Conservation (phyloP, 2,888 invertebrate genomes). For the Drosophila borealis region DNA sequence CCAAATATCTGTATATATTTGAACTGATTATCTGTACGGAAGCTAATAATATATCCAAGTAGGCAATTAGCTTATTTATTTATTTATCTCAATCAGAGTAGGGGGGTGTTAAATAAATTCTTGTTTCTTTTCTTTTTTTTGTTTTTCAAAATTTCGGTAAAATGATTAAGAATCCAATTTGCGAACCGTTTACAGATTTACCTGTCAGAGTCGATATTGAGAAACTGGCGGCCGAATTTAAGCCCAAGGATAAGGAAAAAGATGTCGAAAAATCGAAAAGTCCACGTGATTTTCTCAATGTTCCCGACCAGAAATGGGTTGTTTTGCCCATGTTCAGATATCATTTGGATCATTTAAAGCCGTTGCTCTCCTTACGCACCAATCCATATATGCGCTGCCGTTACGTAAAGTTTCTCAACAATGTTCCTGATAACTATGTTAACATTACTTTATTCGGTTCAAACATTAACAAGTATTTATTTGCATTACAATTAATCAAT, state of each 20-base stretch:
- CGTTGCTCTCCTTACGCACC: slow-evolving; percentile 55
- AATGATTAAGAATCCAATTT: slow-evolving; percentile 50
- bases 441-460: slow-evolving; percentile 26
- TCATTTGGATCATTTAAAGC: slow-evolving; percentile 61
- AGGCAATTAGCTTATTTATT: not conserved
- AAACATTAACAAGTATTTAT: slow-evolving; percentile 32
- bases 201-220: slow-evolving; percentile 58
- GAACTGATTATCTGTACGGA: not conserved
- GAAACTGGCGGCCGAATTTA: slow-evolving; percentile 54
- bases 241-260: slow-evolving; percentile 36
- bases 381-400: slow-evolving; percentile 53
- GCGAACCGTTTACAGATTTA: slow-evolving; percentile 55
- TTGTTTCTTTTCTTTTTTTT: not conserved
- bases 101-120: slow-evolving; percentile 6
- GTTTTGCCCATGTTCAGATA: slow-evolving; percentile 70
- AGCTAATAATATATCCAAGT: not conserved
- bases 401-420: slow-evolving; percentile 46
- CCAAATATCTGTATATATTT: slow-evolving; percentile 26
- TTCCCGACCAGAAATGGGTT: slow-evolving; percentile 56
- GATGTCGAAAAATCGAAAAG: slow-evolving; percentile 23
- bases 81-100: too few species aligned
- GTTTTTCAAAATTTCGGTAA: not conserved
- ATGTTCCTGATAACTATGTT: slow-evolving; percentile 52
- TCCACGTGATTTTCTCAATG: slow-evolving; percentile 53
- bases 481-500: too few species aligned